Percentiles rank a stretch among this genome's conserved stretches.
Evolutionary conservation across 2,888 invertebrate species (phyloP).

Genomic region (Platycnemis pennipes): DNA sequence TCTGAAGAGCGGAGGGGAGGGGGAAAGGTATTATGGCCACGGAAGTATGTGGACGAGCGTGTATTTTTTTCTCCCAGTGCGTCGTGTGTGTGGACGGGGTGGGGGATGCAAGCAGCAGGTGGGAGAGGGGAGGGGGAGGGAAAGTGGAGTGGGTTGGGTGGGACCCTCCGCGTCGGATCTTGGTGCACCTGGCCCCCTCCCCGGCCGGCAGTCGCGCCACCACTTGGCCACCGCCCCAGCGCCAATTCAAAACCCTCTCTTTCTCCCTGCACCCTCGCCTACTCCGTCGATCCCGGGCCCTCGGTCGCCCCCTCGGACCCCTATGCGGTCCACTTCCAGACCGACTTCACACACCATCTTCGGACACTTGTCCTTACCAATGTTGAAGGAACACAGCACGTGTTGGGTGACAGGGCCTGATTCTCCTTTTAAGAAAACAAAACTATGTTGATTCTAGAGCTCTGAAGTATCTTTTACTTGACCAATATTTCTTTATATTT

Average conservation of each 20-base stretch:
- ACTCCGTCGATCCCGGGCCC: background rate
- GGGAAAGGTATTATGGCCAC: slow-evolving; percentile 32
- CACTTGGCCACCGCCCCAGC: background rate
- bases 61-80: background rate
- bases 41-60: slow-evolving; percentile 46
- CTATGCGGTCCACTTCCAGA: too few species aligned
- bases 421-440: too few species aligned
- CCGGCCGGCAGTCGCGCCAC: too few species aligned
- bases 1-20: slow-evolving; percentile 24
- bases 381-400: too few species aligned
- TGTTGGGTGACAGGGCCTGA: too few species aligned
- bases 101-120: slow-evolving; percentile 52
- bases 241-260: background rate
- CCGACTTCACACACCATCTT: too few species aligned
- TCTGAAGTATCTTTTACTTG: too few species aligned
- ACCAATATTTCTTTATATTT: too few species aligned
- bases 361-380: too few species aligned
- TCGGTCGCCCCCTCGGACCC: too few species aligned
- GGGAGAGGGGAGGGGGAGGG: background rate
- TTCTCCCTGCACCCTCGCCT: background rate
- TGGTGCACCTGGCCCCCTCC: background rate
- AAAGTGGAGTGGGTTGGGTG: background rate
- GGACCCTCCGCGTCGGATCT: slow-evolving; percentile 58
- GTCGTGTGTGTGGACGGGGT: too few species aligned
- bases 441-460: too few species aligned